phyloP scores from a whole-genome alignment of 2,113 vertebrate species.

The Eclectus roratus region DNA sequence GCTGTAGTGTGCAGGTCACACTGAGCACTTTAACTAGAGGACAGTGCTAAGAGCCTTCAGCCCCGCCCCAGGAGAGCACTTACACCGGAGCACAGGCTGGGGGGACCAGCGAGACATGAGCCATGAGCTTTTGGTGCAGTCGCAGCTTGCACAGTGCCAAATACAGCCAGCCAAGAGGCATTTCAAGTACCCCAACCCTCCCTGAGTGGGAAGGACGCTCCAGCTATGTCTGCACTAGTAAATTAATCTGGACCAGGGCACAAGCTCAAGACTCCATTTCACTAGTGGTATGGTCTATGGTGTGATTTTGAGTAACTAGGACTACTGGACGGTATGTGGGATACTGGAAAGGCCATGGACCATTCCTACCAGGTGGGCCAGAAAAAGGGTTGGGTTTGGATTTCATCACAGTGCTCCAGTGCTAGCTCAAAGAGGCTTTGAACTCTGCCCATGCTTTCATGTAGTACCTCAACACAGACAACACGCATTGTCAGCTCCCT shows the following conservation, averaged over 20 bases:
- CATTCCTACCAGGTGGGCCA: neutral
- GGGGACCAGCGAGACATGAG: neutral
- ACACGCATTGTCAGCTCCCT: neutral
- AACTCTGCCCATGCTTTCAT: neutral
- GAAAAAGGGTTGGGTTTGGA: neutral
- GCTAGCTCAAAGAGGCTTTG: neutral
- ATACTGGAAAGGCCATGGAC: neutral
- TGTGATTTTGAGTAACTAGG: neutral
- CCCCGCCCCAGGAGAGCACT: neutral
- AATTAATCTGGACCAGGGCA: neutral
- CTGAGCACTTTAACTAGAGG: neutral
- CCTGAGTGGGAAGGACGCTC: neutral
- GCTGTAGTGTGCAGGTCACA: neutral
- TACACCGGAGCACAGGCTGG: rapidly evolving
- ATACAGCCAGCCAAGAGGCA: neutral
- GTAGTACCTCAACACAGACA: neutral
- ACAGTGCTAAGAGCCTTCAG: neutral
- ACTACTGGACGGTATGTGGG: neutral
- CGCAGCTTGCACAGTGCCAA: neutral
- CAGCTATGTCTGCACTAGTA: neutral
- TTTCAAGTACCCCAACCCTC: neutral
- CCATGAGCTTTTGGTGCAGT: neutral
- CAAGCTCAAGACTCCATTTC: neutral
- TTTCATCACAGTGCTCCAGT: neutral
- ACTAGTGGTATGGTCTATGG: rapidly evolving